Evolutionary conservation across 2,888 invertebrate species (phyloP).

Genomic region (Cephus rjabovi): DNA sequence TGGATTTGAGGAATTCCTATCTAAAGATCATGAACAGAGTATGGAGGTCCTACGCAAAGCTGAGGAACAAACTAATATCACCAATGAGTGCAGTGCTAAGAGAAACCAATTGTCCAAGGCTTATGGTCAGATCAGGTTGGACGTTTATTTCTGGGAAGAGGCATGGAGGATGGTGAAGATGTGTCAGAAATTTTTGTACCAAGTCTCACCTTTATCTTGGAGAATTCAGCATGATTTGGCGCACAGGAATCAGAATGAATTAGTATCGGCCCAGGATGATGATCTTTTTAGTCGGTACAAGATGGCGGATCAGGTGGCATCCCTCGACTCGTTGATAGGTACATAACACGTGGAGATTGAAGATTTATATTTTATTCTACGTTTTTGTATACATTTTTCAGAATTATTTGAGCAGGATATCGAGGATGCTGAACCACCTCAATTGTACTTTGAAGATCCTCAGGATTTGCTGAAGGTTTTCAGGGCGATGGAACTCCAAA

Average conservation of each 20-base stretch:
- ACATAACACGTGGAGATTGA: not conserved
- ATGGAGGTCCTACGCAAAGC: conserved; percentile 70
- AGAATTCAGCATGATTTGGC: conserved; percentile 68
- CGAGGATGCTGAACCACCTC: conserved; percentile 66
- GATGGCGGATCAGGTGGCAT: conserved; percentile 30
- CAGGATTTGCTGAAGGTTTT: conserved; percentile 71
- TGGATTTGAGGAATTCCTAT: conserved; percentile 73
- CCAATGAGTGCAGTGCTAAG: conserved; percentile 47
- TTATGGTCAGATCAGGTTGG: conserved; percentile 54
- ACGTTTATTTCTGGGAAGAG: conserved; percentile 73
- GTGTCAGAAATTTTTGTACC: conserved; percentile 77
- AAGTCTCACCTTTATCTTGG: conserved; percentile 75
- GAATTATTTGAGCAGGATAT: conserved; percentile 69
- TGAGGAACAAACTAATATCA: conserved; percentile 66
- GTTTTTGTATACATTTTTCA: conserved; percentile 18
- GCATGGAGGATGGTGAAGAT: conserved; percentile 73
- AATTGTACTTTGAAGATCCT: conserved; percentile 71
- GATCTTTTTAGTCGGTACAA: conserved; percentile 40
- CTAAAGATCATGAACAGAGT: conserved; percentile 72
- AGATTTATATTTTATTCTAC: not conserved
- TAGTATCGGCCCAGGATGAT: conserved; percentile 19
- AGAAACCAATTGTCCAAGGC: conserved; percentile 45
- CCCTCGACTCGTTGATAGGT: conserved; percentile 51
- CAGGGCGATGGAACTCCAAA: conserved; percentile 73
- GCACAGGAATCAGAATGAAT: conserved; percentile 22